A percentile compares a stretch with the other conserved stretches of the same genome.
Evolutionary conservation across 2,888 invertebrate species (phyloP).

Genomic region (Phaonia tiefii): DNA sequence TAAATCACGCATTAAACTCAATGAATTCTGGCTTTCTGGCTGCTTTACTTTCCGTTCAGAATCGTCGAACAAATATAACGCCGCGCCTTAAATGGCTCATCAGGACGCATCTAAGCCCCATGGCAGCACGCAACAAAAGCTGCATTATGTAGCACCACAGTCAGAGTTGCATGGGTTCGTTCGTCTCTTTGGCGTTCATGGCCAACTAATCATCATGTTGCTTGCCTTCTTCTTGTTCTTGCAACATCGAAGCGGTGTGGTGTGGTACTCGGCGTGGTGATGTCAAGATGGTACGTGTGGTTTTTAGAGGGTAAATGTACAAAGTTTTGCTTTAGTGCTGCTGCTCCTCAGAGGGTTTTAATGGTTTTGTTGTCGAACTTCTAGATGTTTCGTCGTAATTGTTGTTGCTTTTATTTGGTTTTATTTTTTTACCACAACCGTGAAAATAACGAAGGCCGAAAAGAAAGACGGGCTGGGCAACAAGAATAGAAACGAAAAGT

Average conservation of each 20-base stretch:
- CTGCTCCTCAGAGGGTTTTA: conserved; percentile 2
- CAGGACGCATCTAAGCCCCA: not conserved
- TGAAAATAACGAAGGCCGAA: conserved; percentile 57
- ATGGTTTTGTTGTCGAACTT: conserved; percentile 44
- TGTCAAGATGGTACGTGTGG: not conserved
- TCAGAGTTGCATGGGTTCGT: conserved; percentile 34
- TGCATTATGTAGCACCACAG: conserved; percentile 10
- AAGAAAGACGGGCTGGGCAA: conserved; percentile 31
- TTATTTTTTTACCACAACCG: conserved; percentile 62
- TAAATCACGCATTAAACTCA: conserved; percentile 7
- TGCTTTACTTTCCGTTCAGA: conserved; percentile 4
- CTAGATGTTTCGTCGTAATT: conserved; percentile 56
- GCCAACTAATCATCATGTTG: conserved; percentile 54
- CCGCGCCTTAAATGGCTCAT: not conserved
- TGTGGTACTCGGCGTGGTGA: not conserved
- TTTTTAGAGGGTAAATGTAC: conserved; percentile 2
- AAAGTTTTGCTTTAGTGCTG: not conserved
- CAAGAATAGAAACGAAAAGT: conserved; percentile 43
- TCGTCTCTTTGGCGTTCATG: conserved; percentile 18
- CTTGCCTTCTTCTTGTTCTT: conserved; percentile 57
- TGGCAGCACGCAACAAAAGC: not conserved
- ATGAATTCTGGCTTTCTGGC: not conserved
- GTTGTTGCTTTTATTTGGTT: conserved; percentile 43
- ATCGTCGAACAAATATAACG: not conserved
- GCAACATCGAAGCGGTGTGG: conserved; percentile 55